Percentiles rank a stretch among this genome's conserved stretches.
Evolutionary conservation across 1,140 invertebrate genomes (phyloP).

Genomic region (Monomorium pharaonis): DNA sequence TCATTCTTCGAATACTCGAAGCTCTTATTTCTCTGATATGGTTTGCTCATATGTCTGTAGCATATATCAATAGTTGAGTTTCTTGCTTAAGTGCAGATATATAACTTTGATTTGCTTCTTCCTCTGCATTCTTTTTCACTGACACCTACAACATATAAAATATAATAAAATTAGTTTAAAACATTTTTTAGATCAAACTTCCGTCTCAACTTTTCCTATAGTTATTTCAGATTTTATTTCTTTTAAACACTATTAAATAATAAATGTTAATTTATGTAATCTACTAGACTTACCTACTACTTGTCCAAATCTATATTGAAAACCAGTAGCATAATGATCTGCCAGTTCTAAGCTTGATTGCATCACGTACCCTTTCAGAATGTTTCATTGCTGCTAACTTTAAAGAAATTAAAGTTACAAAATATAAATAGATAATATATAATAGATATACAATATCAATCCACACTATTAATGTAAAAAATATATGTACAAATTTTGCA

Average conservation of each 20-base stretch:
- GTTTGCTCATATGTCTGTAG: conserved; percentile 71
- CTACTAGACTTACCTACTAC: conserved; percentile 83
- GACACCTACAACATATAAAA: conserved; percentile 68
- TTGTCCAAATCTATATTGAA: conserved; percentile 85
- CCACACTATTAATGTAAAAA: not conserved
- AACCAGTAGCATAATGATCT: conserved; percentile 83
- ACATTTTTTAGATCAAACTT: conserved; percentile 65
- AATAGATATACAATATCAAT: too few species aligned
- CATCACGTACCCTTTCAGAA: conserved; percentile 83
- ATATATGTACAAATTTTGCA: conserved; percentile 45
- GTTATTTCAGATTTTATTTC: conserved; percentile 78
- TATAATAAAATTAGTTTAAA: conserved; percentile 29
- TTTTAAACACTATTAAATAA: conserved; percentile 85
- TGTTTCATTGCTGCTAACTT: conserved; percentile 84
- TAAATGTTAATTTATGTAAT: conserved; percentile 85
- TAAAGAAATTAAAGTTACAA: conserved; percentile 20
- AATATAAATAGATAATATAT: not conserved
- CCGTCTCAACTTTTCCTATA: conserved; percentile 68
- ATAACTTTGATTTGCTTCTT: conserved; percentile 67
- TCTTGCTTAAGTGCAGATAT: conserved; percentile 77
- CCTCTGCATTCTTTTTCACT: conserved; percentile 73
- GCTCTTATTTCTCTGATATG: conserved; percentile 77
- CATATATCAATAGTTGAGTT: conserved; percentile 74
- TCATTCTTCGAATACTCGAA: conserved; percentile 72
- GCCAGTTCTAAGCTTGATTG: conserved; percentile 86